Percentiles rank a stretch among this genome's conserved stretches.
Conservation (phyloP, 2,797 vertebrate genomes). For the Crenichthys baileyi region DNA sequence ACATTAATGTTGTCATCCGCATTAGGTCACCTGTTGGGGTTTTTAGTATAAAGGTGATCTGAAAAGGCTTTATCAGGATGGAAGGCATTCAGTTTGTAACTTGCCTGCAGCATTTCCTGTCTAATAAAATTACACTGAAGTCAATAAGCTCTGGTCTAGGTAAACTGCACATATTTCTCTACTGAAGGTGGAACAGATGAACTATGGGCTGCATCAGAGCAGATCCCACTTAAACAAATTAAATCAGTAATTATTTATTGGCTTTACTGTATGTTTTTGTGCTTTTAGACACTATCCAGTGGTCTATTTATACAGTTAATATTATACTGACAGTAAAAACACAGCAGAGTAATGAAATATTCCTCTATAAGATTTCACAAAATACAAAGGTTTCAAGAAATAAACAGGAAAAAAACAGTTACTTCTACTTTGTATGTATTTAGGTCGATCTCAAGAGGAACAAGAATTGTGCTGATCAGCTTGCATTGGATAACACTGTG, state of each 20-base stretch:
- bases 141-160: slow-evolving; percentile 49
- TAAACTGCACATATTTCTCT: slow-evolving; percentile 38
- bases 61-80: slow-evolving; percentile 61
- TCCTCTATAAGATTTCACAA: not conserved
- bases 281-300: not conserved
- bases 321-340: not conserved
- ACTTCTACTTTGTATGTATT: no score
- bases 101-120: slow-evolving; percentile 65
- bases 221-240: slow-evolving; percentile 2
- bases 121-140: slow-evolving; percentile 61
- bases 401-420: not conserved
- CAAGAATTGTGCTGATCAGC: no score
- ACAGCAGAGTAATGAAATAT: not conserved
- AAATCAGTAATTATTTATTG: not conserved
- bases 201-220: slow-evolving; percentile 5
- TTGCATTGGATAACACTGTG: no score
- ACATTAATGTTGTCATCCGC: slow-evolving; percentile 38
- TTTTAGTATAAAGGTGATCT: slow-evolving; percentile 55
- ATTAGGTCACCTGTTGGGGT: slow-evolving; percentile 51
- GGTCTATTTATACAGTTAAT: not conserved
- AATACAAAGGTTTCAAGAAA: not conserved
- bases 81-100: slow-evolving; percentile 60
- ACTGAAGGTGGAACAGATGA: slow-evolving; percentile 23
- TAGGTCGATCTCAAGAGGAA: no score
- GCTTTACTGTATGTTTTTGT: not conserved